Base-by-base conservation (phyloP, 2,888 invertebrate genomes). In the Bombylius discolor region DNA sequence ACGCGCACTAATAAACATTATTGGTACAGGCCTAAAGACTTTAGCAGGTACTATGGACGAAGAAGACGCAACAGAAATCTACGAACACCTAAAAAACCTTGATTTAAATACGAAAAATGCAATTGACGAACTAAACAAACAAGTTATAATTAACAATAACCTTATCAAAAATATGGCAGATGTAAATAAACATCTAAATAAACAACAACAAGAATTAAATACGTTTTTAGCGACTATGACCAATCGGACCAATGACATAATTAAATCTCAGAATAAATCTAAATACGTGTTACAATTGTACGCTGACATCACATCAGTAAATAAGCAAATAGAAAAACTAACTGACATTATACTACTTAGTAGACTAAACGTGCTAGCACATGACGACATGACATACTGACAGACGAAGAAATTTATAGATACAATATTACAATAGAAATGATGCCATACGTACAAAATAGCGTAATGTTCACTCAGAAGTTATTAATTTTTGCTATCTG, bases 281-380 rank as follows among this genome's bases (percentile, higher is more conserved):
- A 36, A 34, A 14, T 49, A 34, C 32, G 13, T 36, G 5, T 34
- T 49, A 36, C 23, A 36, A 9, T 5, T 49, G 49, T 34, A 49
- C 49, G n/a, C 36, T 12, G 49, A 49, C 23, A 49, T 49, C 5
- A 34, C 12, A n/a, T 13, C 8, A 49, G 9, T 49, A n/a, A 49
- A 39, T 47, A 53, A 48, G 14, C 54, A 54, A 49, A 32, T 51
- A 34, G 55, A 48, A 48, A 51, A 55, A 51, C 46, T 51, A 4
- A 39, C 49, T 11, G 47, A 55, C 14, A 55, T 47, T 5, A 47
- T 55, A 36, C 46, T 50, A 36, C 42, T 49, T n/a, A 42, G 33
- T n/a, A 45, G 34, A 50, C 13, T 51, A 33, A 32, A 51, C 34
- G 46, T 55, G 14, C 34, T 55, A 50, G 46, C 51, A n/a, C 51